Evolutionary conservation across 2,888 invertebrate species (phyloP).

Genomic region (Agrochola macilenta): DNA sequence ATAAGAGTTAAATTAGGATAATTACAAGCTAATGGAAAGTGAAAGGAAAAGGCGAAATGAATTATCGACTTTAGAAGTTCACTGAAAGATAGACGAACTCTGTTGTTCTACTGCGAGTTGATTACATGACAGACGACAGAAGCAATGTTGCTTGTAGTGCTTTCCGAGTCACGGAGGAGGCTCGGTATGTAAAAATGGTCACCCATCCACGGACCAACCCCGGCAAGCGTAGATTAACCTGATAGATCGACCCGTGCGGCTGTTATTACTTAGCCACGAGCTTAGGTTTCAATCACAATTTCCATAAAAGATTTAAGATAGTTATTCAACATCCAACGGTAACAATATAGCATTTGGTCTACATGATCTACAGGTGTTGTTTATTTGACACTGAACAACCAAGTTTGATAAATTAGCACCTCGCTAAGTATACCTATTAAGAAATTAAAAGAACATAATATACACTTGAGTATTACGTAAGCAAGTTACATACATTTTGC

Average conservation of each 20-base stretch:
- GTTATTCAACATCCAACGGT: not conserved
- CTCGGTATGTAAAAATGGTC: too few relatives aligned
- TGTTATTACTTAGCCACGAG: too few relatives aligned
- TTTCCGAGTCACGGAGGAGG: too few relatives aligned
- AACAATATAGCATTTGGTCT: not conserved
- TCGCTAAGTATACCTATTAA: not conserved
- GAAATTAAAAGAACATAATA: not conserved
- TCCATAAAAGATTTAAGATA: not conserved
- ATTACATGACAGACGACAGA: not conserved
- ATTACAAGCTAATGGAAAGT: slow-evolving; percentile 18
- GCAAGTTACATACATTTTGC: not conserved
- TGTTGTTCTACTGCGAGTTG: not conserved
- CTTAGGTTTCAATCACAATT: not conserved
- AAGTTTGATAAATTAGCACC: not conserved
- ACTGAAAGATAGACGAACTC: not conserved
- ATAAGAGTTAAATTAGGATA: slow-evolving; percentile 32
- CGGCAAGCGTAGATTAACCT: too few relatives aligned
- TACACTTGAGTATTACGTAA: not conserved
- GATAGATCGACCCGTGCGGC: too few relatives aligned
- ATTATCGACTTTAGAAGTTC: slow-evolving; percentile 31
- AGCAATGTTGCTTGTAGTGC: too few relatives aligned
- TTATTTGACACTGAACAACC: not conserved
- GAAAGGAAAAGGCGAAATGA: slow-evolving; percentile 21
- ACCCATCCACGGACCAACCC: too few relatives aligned
- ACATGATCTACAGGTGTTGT: not conserved